phyloP scores from a whole-genome alignment of 2,888 invertebrate species.

The Nomada ferruginata region DNA sequence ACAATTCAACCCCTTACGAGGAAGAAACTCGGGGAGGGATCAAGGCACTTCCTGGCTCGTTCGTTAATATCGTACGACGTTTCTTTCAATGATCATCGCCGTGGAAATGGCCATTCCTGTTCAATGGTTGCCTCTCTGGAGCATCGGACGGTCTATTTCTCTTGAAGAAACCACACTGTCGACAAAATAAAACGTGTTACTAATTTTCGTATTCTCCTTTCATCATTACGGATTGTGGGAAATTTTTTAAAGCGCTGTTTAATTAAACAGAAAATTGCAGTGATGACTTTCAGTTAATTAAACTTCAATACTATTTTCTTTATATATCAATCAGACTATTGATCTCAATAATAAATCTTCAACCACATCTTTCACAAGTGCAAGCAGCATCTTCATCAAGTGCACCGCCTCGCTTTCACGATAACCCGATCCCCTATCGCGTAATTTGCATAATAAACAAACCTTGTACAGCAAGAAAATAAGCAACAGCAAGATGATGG shows the following conservation, averaged over 20 bases:
- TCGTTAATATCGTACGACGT: slow-evolving; percentile 39
- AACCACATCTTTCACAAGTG: too few relatives aligned
- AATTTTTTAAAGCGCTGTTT: too few relatives aligned
- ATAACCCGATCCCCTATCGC: too few relatives aligned
- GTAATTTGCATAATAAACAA: slow-evolving; percentile 32
- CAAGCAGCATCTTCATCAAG: not conserved
- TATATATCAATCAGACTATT: too few relatives aligned
- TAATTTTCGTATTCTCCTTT: not conserved
- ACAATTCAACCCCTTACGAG: slow-evolving; percentile 23
- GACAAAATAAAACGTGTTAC: slow-evolving; percentile 61
- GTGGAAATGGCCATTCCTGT: slow-evolving; percentile 88
- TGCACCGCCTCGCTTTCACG: not conserved
- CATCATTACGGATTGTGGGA: too few relatives aligned
- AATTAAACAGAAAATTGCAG: not conserved
- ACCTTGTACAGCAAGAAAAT: slow-evolving; percentile 94
- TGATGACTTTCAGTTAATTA: too few relatives aligned
- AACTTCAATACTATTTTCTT: too few relatives aligned
- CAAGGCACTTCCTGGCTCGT: slow-evolving; percentile 54
- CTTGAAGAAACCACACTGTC: slow-evolving; percentile 96
- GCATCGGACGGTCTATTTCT: slow-evolving; percentile 93
- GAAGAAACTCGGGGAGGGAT: slow-evolving; percentile 18
- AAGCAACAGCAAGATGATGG: slow-evolving; percentile 91
- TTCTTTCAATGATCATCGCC: slow-evolving; percentile 74
- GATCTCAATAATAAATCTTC: too few relatives aligned
- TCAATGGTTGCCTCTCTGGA: slow-evolving; percentile 93